phyloP scores from a whole-genome alignment of 2,797 vertebrate species.

The Malacoctenus gilli region DNA sequence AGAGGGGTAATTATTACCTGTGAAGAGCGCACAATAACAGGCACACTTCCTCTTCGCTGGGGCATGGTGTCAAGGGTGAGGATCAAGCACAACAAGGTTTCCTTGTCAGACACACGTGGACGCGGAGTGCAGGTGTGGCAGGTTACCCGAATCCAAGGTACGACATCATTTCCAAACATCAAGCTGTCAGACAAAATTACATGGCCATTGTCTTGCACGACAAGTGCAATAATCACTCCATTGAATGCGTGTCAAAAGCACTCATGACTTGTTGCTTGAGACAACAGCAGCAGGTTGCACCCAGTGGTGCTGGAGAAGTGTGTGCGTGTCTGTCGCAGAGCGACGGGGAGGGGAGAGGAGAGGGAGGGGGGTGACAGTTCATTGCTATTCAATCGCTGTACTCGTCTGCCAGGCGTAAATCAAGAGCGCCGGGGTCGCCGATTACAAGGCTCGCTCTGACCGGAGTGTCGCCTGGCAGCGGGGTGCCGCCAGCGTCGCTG shows the following conservation, averaged over 20 bases:
- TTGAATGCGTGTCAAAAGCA: slow-evolving; percentile 43
- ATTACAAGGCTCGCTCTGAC: slow-evolving; percentile 18
- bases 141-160: slow-evolving; percentile 14
- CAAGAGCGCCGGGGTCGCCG: slow-evolving; percentile 11
- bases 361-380: slow-evolving; percentile 24
- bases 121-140: slow-evolving; percentile 33
- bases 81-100: slow-evolving; percentile 40
- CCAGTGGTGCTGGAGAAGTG: slow-evolving; percentile 12
- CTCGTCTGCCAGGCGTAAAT: slow-evolving; percentile 35
- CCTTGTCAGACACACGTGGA: slow-evolving; percentile 29
- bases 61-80: slow-evolving; percentile 56
- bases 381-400: slow-evolving; percentile 38
- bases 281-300: slow-evolving; percentile 21
- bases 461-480: slow-evolving; percentile 22
- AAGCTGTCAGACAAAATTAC: slow-evolving; percentile 44
- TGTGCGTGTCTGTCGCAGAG: background rate
- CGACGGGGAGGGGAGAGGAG: no score
- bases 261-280: slow-evolving; percentile 32
- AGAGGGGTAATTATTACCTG: slow-evolving; percentile 71
- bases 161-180: slow-evolving; percentile 22
- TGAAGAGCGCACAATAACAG: slow-evolving; percentile 62
- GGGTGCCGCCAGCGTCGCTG: slow-evolving; percentile 18
- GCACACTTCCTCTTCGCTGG: slow-evolving; percentile 49
- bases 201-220: slow-evolving; percentile 37
- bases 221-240: slow-evolving; percentile 42